Evolutionary conservation across 2,888 invertebrate species (phyloP), one percentile per base, ranked within the genome.

Genomic region (Cephus spinipes): DNA sequence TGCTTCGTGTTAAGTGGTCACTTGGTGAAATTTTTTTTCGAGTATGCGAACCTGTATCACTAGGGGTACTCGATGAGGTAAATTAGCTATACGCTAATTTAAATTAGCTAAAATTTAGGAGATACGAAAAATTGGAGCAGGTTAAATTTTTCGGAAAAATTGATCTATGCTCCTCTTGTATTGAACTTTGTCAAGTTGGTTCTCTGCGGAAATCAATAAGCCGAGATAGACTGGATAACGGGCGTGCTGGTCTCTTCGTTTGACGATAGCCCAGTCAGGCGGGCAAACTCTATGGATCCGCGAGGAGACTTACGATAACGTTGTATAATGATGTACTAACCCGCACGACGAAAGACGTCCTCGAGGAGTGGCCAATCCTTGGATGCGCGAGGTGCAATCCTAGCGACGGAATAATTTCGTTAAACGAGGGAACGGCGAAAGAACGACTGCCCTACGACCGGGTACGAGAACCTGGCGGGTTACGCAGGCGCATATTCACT

Each of bases 361-460:
- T 36, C 35, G 74, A 30, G 74, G 74, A 74, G 74, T 71, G 71
- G 71, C 31, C 31, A 34, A 34, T 71, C 78, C 79, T 78, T 77
- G 77, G 80, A 80, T 79, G 80, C 80, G 79, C 84, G 84, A 83
- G 82, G 81, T 81, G 78, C 81, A 84, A 84, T 84, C 85, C 84
- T 84, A 84, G 33, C 71, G 82, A 84, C 83, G 83, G 82, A 86
- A 85, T 88, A 89, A 89, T 89, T 89, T 88, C 86, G 87, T 88
- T 89, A 88, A 85, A 83, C 88, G 88, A 89, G 88, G 88, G 87
- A 87, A 87, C 88, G 87, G 87, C 88, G 88, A 89, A 89, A 87
- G 88, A 88, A 87, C 87, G 84, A 87, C 89, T 89, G 88, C 86
- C 87, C 87, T 87, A 86, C 84, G 85, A 87, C 82, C 82, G 84